These are phyloP conservation scores for Patella caerulea DNA, from an alignment of 2,888 invertebrate genomes.

Conservation along the genomic window DNA sequence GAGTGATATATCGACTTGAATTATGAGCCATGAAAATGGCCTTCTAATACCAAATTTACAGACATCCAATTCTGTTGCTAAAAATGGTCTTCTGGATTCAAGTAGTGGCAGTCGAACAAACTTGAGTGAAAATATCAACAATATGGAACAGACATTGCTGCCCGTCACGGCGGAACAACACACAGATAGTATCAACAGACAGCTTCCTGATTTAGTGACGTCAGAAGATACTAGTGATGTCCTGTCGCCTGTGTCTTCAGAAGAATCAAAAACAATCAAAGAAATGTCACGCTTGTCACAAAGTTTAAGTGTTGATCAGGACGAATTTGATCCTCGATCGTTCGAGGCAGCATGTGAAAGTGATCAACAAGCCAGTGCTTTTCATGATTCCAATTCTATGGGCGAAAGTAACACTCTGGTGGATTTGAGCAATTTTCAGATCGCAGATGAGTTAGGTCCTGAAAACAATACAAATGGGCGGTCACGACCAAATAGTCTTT, in stretches of 20 bases:
- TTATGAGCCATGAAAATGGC: too few species aligned
- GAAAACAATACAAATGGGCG: constrained; percentile 6
- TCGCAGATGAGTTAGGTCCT: not conserved
- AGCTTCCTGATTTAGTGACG: too few species aligned
- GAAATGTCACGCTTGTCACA: not conserved
- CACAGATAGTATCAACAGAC: too few species aligned
- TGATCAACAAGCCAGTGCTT: not conserved
- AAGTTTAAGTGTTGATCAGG: not conserved
- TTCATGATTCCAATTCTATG: not conserved
- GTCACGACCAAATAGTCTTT: constrained; percentile 50
- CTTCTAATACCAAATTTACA: too few species aligned
- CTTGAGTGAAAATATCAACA: too few species aligned
- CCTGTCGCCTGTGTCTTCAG: not conserved
- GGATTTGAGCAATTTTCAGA: not conserved
- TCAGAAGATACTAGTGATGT: too few species aligned
- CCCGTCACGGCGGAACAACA: too few species aligned
- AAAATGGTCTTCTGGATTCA: too few species aligned
- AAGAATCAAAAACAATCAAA: constrained; percentile 2
- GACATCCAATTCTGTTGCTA: too few species aligned
- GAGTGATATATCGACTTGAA: too few species aligned
- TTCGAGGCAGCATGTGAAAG: not conserved
- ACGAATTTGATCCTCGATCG: not conserved
- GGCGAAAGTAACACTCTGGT: not conserved
- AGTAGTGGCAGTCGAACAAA: too few species aligned
- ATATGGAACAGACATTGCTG: too few species aligned